Percentiles rank a stretch among this genome's conserved stretches.
phyloP scores from a whole-genome alignment of 1,140 invertebrate species.

The Euwallacea similis region DNA sequence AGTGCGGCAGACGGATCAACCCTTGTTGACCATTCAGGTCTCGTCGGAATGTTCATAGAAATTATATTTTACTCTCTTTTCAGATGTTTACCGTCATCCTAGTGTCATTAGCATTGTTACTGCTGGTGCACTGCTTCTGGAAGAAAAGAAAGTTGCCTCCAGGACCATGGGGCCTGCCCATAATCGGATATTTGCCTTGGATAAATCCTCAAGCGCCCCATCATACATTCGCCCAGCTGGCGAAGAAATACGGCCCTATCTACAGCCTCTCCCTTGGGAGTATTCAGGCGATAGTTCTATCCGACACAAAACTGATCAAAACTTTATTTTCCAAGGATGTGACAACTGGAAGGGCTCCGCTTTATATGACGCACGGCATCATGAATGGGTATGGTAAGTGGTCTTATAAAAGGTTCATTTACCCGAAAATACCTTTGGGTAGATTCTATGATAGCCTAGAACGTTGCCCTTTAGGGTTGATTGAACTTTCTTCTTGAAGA shows the following conservation, averaged over 20 bases:
- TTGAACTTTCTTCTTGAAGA: neutral
- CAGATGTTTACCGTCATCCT: neutral
- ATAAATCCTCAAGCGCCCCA: constrained; percentile 69
- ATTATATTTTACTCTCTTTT: neutral
- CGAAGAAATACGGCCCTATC: constrained; percentile 69
- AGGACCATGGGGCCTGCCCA: constrained; percentile 74
- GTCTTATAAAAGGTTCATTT: neutral
- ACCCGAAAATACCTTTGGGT: no score
- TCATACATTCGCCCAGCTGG: constrained; percentile 65
- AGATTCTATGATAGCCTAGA: neutral
- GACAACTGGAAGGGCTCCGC: constrained; percentile 72
- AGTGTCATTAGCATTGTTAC: neutral
- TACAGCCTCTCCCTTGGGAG: constrained; percentile 73
- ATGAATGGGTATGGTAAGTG: constrained; percentile 81
- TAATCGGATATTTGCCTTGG: constrained; percentile 77
- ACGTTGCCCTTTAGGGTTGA: constrained; percentile 3
- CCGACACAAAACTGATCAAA: constrained; percentile 70
- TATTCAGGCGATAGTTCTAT: constrained; percentile 71
- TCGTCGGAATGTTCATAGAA: neutral
- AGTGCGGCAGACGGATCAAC: constrained; percentile 6
- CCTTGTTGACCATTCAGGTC: neutral
- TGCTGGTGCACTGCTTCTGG: neutral
- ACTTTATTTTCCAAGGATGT: constrained; percentile 70
- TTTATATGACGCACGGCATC: constrained; percentile 81
- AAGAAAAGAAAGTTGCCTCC: constrained; percentile 63